These are phyloP conservation scores for Taeniopygia guttata DNA, from an alignment of 2,797 vertebrate species.

Conservation along the genomic window DNA sequence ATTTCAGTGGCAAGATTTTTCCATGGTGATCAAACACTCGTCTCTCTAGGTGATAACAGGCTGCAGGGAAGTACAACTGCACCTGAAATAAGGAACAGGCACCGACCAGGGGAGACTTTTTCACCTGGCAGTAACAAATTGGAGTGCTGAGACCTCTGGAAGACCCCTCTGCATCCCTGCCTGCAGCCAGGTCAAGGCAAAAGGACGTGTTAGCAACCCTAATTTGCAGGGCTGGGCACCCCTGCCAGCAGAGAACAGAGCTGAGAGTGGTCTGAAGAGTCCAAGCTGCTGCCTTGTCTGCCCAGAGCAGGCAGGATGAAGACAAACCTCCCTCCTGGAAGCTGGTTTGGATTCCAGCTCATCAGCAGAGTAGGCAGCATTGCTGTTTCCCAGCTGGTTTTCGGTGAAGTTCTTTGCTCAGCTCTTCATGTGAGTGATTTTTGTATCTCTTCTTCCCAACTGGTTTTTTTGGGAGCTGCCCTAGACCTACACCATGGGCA, in stretches of 20 bases:
- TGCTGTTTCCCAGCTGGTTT: background rate
- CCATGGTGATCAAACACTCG: background rate
- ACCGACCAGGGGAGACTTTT: background rate
- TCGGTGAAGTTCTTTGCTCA: background rate
- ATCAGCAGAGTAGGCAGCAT: background rate
- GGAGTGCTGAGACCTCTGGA: background rate
- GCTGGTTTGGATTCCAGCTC: background rate
- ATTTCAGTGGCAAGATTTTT: constrained; percentile 22
- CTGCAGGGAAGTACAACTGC: background rate
- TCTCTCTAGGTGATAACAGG: background rate
- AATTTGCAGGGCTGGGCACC: background rate
- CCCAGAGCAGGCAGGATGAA: background rate
- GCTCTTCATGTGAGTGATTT: background rate
- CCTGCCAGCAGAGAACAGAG: background rate
- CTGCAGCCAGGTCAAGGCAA: background rate
- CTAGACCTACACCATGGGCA: background rate
- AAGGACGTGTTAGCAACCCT: background rate
- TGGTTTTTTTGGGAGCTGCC: background rate
- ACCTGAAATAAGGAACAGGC: background rate
- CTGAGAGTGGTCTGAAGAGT: background rate
- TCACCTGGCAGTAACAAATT: background rate
- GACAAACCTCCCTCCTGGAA: background rate
- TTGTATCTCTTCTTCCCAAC: background rate
- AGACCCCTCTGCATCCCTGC: background rate
- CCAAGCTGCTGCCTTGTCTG: background rate